Conservation (phyloP, 2,113 vertebrate genomes). For the Mobula birostris region DNA sequence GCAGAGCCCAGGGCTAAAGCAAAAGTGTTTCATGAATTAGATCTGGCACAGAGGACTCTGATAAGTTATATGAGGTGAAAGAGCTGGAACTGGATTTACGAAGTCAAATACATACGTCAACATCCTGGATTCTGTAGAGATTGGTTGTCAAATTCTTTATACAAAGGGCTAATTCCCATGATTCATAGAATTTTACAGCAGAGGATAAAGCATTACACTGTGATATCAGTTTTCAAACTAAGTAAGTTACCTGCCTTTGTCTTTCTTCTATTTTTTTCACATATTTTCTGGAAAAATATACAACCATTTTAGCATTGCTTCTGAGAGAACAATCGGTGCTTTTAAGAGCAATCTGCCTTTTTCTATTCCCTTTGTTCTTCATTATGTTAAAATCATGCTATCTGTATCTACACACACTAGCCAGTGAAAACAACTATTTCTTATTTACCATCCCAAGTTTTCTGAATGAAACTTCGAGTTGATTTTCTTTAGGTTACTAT, state of each 20-base stretch:
- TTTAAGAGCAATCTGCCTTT: neutral
- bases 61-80: neutral
- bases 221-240: neutral
- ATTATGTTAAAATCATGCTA: neutral
- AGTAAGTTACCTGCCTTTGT: no score
- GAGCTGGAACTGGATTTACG: neutral
- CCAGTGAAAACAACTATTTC: neutral
- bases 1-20: constrained; percentile 15
- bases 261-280: no score
- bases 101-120: constrained; percentile 15
- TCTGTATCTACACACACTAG: neutral
- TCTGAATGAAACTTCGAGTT: neutral
- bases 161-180: neutral
- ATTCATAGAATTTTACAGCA: neutral
- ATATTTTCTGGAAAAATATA: neutral
- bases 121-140: neutral
- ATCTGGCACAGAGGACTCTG: neutral
- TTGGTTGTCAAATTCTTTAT: neutral
- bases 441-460: neutral
- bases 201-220: neutral
- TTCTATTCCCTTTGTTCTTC: neutral
- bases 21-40: constrained; percentile 10
- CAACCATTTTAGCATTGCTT: neutral
- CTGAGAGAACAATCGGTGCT: neutral
- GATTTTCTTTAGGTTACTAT: neutral